Conservation (phyloP, 1,140 invertebrate genomes). For the Anastrepha ludens region DNA sequence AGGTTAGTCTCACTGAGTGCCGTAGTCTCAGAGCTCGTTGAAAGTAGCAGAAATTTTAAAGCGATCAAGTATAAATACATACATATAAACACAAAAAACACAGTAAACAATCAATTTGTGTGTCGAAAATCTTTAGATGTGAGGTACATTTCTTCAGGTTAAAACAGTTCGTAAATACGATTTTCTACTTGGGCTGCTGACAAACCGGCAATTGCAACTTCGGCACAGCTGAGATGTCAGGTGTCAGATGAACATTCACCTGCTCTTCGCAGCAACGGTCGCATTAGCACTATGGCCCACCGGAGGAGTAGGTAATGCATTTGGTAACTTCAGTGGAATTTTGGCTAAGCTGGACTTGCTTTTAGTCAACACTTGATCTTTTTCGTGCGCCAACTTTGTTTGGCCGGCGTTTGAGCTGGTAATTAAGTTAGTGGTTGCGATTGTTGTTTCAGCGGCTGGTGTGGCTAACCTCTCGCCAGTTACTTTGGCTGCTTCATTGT, state of each 20-base stretch:
- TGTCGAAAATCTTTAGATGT: neutral
- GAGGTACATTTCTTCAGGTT: neutral
- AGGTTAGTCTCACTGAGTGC: neutral
- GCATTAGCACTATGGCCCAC: neutral
- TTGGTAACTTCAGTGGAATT: neutral
- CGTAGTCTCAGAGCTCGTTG: neutral
- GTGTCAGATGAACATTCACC: neutral
- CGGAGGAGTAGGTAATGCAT: neutral
- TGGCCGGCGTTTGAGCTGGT: neutral
- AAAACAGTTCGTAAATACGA: neutral
- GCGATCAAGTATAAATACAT: neutral
- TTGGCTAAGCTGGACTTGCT: neutral
- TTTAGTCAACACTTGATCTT: neutral
- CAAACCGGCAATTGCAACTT: neutral
- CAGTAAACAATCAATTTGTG: neutral
- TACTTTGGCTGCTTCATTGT: neutral
- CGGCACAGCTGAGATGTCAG: neutral
- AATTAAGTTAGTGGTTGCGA: neutral
- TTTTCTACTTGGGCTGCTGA: neutral
- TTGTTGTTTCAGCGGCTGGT: neutral
- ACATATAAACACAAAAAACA: neutral
- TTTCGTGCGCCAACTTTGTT: constrained; percentile 24
- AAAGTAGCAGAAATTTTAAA: neutral
- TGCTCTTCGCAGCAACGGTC: neutral
- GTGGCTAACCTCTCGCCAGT: too few relatives aligned